Percentiles rank a stretch among this genome's conserved stretches.
Evolutionary conservation across 2,113 vertebrate species (phyloP).

Genomic region (Nesoenas mayeri): DNA sequence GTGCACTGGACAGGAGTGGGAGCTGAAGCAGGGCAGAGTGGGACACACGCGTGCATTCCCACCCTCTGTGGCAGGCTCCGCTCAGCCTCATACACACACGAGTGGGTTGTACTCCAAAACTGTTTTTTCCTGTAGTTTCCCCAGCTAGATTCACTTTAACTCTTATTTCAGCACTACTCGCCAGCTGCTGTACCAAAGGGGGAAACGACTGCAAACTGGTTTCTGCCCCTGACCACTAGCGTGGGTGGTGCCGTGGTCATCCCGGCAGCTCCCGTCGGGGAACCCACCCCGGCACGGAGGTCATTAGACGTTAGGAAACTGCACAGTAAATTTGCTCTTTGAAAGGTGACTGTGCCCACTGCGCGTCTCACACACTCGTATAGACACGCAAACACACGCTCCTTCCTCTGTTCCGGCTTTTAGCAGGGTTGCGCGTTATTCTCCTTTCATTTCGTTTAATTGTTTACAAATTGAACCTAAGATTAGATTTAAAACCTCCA

Average conservation of each 20-base stretch:
- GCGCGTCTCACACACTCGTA: rapidly evolving
- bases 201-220: neutral
- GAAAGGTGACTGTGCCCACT: neutral
- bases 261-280: neutral
- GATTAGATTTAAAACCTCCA: neutral
- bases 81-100: neutral
- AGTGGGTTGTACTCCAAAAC: neutral
- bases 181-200: neutral
- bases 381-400: rapidly evolving
- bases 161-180: neutral
- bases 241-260: neutral
- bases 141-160: neutral
- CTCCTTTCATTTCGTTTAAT: neutral
- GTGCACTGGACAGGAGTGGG: neutral
- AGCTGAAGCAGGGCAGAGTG: neutral
- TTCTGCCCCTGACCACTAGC: neutral
- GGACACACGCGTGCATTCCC: neutral
- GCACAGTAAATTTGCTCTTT: neutral
- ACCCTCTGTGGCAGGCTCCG: neutral
- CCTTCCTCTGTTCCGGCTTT: neutral
- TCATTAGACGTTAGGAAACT: neutral
- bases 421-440: neutral
- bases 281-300: neutral
- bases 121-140: neutral
- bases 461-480: neutral